These are phyloP conservation scores for Caloenas nicobarica DNA, from an alignment of 2,113 vertebrate species.

Conservation along the genomic window DNA sequence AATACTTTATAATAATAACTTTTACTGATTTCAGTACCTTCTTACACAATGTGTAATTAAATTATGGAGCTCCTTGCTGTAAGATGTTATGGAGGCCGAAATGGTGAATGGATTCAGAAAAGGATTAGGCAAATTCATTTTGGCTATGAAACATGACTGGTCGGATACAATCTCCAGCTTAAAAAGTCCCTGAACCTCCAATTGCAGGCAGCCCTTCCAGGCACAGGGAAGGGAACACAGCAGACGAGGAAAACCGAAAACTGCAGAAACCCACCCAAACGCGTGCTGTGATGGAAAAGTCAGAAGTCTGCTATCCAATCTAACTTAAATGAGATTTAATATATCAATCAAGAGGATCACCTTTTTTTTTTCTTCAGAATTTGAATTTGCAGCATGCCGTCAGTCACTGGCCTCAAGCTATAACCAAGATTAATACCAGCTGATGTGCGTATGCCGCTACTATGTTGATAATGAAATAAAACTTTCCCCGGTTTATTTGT, in stretches of 20 bases:
- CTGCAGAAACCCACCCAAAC: neutral
- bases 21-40: constrained; percentile 16
- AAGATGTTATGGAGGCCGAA: neutral
- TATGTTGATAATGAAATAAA: constrained; percentile 21
- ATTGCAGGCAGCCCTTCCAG: neutral
- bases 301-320: neutral
- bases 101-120: constrained; percentile 3
- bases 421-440: constrained; percentile 38
- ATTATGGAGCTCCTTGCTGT: neutral
- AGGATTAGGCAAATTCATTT: constrained; percentile 15
- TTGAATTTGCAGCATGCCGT: neutral
- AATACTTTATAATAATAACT: neutral
- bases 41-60: neutral
- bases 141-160: neutral
- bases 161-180: neutral
- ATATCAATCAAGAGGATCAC: neutral
- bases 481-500: constrained; percentile 23
- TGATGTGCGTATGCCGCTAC: neutral
- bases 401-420: constrained; percentile 9
- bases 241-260: constrained; percentile 7
- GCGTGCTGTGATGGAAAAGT: neutral
- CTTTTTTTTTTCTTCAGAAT: neutral
- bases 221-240: neutral
- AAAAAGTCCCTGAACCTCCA: neutral
- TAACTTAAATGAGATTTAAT: constrained; percentile 28